A percentile compares a stretch with the other conserved stretches of the same genome.
phyloP scores from a whole-genome alignment of 2,888 invertebrate genomes.

The Oxycera nigricornis region DNA sequence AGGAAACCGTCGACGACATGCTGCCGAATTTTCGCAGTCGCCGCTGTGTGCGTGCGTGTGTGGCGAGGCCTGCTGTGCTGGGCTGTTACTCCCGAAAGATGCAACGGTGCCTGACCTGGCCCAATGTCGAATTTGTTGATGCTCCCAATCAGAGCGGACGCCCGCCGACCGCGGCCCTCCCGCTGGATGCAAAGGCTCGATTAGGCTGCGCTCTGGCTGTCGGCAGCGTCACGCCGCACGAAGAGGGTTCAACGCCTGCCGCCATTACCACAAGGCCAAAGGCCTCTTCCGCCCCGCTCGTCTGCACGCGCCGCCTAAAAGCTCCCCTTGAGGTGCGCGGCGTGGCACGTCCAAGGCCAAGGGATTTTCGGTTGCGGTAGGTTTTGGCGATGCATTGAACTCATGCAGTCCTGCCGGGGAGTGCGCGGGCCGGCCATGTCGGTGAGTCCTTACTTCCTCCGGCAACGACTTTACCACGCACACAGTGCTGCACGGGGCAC shows the following conservation, averaged over 20 bases:
- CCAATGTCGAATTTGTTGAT: constrained; percentile 51
- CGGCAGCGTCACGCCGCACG: constrained; percentile 18
- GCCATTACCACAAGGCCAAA: constrained; percentile 32
- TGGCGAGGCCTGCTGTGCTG: too few species aligned
- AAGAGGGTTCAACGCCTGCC: constrained; percentile 31
- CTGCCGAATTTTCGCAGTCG: constrained; percentile 42
- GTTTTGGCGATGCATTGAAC: constrained; percentile 46
- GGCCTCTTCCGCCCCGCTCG: constrained; percentile 23
- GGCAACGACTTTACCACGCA: not conserved
- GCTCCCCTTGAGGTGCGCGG: constrained; percentile 16
- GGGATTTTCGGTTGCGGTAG: constrained; percentile 53
- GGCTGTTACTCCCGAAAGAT: not conserved
- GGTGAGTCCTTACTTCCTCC: too few species aligned
- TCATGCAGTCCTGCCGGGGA: not conserved
- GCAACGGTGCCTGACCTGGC: constrained; percentile 50
- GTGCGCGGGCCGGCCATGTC: constrained; percentile 1
- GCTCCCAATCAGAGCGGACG: constrained; percentile 42
- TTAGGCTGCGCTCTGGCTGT: constrained; percentile 32
- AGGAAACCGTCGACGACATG: constrained; percentile 34
- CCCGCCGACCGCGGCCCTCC: not conserved
- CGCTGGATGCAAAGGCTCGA: not conserved
- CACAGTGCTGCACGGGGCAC: not conserved
- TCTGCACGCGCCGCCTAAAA: constrained; percentile 37
- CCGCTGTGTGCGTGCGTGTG: constrained; percentile 15
- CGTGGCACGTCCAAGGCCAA: constrained; percentile 52